Evolutionary conservation across 2,113 vertebrate genomes (phyloP).

Genomic region (Delphinapterus leucas): DNA sequence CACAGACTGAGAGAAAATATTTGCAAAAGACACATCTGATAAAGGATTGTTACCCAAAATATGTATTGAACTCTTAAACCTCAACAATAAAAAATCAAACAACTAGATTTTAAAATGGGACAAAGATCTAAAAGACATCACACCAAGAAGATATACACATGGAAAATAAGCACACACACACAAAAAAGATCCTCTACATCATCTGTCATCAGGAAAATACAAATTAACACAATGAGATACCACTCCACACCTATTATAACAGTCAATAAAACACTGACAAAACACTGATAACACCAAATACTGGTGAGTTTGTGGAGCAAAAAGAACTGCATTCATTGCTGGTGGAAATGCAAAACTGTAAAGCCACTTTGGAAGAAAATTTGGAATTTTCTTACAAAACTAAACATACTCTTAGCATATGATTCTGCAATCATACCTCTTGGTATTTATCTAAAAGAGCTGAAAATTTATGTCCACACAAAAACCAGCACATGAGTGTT

Average conservation of each 20-base stretch:
- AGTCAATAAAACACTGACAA: not conserved
- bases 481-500: not conserved
- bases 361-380: not conserved
- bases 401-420: not conserved
- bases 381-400: not conserved
- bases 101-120: not conserved
- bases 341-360: not conserved
- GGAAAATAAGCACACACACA: not conserved
- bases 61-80: not conserved
- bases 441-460: not conserved
- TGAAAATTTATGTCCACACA: not conserved
- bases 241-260: not conserved
- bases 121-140: not conserved
- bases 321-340: not conserved
- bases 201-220: not conserved
- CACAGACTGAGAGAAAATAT: not conserved
- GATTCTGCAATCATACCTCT: not conserved
- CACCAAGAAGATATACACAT: not conserved
- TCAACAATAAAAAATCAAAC: not conserved
- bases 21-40: not conserved
- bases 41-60: not conserved
- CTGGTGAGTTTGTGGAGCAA: not conserved
- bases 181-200: not conserved
- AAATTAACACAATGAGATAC: not conserved
- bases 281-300: not conserved